Percentiles rank a stretch among this genome's conserved stretches.
Conservation (phyloP, 2,113 vertebrate species). For the Aspiorhynchus laticeps region DNA sequence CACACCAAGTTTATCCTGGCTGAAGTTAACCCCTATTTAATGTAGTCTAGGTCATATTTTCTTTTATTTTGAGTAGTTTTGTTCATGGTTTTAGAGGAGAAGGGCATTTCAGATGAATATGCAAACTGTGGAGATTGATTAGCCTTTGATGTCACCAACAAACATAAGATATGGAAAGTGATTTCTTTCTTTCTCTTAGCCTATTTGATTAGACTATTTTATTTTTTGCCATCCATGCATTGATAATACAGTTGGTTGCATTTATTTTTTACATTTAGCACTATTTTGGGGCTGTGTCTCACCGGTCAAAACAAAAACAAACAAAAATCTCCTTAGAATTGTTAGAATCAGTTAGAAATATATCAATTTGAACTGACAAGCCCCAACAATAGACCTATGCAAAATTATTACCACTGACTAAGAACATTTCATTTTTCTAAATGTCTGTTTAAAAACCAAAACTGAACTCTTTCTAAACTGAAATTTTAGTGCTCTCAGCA, state of each 20-base stretch:
- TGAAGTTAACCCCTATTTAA: not conserved
- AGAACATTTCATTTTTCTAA: not conserved
- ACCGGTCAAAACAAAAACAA: not conserved
- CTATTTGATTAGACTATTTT: not conserved
- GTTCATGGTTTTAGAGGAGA: not conserved
- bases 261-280: not conserved
- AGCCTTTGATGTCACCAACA: not conserved
- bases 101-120: not conserved
- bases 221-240: not conserved
- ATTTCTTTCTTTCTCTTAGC: not conserved
- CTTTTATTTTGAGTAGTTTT: not conserved
- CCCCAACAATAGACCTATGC: not conserved
- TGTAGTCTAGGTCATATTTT: not conserved
- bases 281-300: not conserved
- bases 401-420: not conserved
- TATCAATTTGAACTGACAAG: too few species aligned
- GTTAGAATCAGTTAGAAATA: not conserved
- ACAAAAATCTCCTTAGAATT: not conserved
- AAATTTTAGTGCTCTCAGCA: not conserved
- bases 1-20: not conserved
- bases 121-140: not conserved
- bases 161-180: not conserved
- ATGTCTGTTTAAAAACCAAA: not conserved
- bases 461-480: not conserved
- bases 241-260: not conserved